Conservation (phyloP, 2,888 invertebrate genomes). For the Bursaphelenchus okinawaensis region DNA sequence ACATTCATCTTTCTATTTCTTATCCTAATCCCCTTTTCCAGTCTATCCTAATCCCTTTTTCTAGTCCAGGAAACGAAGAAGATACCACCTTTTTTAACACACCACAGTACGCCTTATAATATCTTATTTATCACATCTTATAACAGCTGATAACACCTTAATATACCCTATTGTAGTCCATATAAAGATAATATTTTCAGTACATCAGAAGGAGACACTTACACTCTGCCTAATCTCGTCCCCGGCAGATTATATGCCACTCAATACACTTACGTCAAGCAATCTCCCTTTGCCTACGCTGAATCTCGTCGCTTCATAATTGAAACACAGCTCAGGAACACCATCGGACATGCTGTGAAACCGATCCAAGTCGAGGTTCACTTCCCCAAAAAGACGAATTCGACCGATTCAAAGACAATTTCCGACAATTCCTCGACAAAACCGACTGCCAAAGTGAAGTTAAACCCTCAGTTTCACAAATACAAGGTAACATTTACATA, state of each 20-base stretch:
- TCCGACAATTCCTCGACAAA: not conserved
- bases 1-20: too few species aligned
- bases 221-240: slow-evolving; percentile 38
- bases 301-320: slow-evolving; percentile 33
- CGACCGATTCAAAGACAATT: not conserved
- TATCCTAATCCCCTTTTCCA: too few species aligned
- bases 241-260: slow-evolving; percentile 48
- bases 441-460: not conserved
- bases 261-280: slow-evolving; percentile 48
- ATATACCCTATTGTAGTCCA: too few species aligned
- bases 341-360: not conserved
- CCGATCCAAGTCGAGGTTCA: not conserved
- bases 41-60: too few species aligned
- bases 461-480: slow-evolving; percentile 7
- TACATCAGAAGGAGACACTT: slow-evolving; percentile 36
- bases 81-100: too few species aligned
- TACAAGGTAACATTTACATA: slow-evolving; percentile 3
- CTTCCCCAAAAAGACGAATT: not conserved
- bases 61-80: too few species aligned
- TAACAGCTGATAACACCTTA: too few species aligned
- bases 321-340: slow-evolving; percentile 16
- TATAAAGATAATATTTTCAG: too few species aligned
- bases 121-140: too few species aligned
- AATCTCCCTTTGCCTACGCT: slow-evolving; percentile 32
- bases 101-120: too few species aligned